phyloP scores from a whole-genome alignment of 2,888 invertebrate species.

The Andrena minutula region DNA sequence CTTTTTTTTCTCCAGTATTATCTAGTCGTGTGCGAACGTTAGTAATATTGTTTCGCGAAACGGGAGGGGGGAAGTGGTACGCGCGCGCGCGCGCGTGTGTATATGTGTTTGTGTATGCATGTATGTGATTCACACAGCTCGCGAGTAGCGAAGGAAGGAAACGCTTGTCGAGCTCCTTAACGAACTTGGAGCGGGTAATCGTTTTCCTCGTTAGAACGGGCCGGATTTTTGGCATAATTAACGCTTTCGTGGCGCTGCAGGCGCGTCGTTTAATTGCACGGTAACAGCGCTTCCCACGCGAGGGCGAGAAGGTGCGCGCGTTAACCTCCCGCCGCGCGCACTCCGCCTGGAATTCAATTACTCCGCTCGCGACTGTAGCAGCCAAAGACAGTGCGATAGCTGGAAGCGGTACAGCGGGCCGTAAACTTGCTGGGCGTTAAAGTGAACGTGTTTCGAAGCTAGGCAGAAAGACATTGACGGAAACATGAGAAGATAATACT shows the following conservation, averaged over 20 bases:
- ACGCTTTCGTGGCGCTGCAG: conserved; percentile 24
- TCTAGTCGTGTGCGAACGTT: conserved; percentile 82
- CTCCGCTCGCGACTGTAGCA: conserved; percentile 11
- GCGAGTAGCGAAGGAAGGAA: not conserved
- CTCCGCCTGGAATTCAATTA: not conserved
- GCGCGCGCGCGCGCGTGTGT: not conserved
- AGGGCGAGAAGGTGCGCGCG: conserved; percentile 42
- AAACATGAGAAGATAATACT: too few relatives aligned
- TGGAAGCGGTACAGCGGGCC: too few relatives aligned
- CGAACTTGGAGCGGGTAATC: conserved; percentile 21
- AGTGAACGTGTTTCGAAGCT: too few relatives aligned
- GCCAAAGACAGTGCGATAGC: too few relatives aligned
- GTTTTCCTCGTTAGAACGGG: conserved; percentile 31
- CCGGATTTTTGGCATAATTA: conserved; percentile 35
- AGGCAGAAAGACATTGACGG: too few relatives aligned
- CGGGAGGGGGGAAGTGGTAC: conserved; percentile 6
- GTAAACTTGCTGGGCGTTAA: too few relatives aligned
- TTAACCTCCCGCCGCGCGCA: conserved; percentile 26
- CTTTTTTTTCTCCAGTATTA: conserved; percentile 84
- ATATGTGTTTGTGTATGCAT: too few relatives aligned
- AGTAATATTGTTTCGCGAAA: conserved; percentile 59
- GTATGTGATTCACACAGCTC: too few relatives aligned
- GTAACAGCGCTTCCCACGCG: conserved; percentile 46
- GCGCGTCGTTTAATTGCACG: conserved; percentile 47
- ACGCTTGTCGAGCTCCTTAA: not conserved